Percentiles rank a stretch among this genome's conserved stretches.
Evolutionary conservation across 2,797 vertebrate species (phyloP).

Genomic region (Perodicticus potto): DNA sequence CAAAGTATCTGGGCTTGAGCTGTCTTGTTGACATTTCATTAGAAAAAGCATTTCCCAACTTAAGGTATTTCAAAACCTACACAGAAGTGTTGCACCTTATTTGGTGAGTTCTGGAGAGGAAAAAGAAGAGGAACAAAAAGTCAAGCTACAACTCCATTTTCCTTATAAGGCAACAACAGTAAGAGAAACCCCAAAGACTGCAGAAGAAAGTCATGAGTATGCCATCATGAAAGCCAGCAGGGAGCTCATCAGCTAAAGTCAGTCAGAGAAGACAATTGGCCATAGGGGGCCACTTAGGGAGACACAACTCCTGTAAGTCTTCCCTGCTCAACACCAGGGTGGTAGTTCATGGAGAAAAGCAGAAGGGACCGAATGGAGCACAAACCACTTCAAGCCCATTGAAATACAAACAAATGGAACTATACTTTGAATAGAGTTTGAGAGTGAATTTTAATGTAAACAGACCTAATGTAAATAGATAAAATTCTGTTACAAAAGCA

Average conservation of each 20-base stretch:
- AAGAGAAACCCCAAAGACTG: background rate
- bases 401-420: background rate
- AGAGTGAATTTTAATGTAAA: background rate
- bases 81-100: background rate
- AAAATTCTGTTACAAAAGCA: background rate
- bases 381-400: background rate
- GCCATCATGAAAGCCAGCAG: background rate
- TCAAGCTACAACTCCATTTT: background rate
- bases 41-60: background rate
- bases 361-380: background rate
- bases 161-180: background rate
- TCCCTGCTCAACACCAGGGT: no score
- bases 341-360: background rate
- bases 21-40: background rate
- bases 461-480: background rate
- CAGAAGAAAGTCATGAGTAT: background rate
- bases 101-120: background rate
- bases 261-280: background rate
- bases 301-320: background rate
- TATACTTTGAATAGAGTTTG: background rate
- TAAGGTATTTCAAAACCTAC: background rate
- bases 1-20: background rate
- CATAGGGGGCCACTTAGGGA: accelerated
- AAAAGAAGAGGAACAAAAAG: background rate
- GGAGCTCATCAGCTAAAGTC: background rate